Evolutionary conservation across 2,113 vertebrate species (phyloP).

Genomic region (Ciconia stormi): DNA sequence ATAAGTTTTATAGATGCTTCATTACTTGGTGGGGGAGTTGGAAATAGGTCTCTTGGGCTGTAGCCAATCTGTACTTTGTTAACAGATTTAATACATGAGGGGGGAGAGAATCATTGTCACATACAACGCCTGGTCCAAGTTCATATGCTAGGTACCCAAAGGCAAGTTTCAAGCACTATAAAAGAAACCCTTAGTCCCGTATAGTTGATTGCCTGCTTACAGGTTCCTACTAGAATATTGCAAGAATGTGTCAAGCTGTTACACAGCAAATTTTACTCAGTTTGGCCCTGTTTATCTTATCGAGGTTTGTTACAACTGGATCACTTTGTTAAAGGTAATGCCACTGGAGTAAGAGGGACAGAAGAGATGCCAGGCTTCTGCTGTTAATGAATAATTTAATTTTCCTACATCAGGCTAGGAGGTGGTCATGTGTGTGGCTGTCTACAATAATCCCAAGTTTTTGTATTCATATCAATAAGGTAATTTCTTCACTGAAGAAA

Average conservation of each 20-base stretch:
- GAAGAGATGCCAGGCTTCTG: background rate
- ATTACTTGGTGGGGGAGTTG: background rate
- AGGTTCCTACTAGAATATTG: background rate
- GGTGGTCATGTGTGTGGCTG: background rate
- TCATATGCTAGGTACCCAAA: background rate
- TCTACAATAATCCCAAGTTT: background rate
- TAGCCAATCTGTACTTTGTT: background rate
- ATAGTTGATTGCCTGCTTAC: background rate
- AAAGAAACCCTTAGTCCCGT: background rate
- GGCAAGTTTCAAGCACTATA: background rate
- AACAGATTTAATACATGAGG: background rate
- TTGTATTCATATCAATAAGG: background rate
- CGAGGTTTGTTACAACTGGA: background rate
- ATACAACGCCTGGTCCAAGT: background rate
- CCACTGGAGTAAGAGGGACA: background rate
- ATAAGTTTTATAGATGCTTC: background rate
- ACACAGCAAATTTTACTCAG: background rate
- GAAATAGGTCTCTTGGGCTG: background rate
- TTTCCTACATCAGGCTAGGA: background rate
- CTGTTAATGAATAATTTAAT: background rate
- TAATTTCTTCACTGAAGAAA: background rate
- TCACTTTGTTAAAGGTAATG: background rate
- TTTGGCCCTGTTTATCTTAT: rapidly evolving
- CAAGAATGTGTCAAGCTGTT: background rate
- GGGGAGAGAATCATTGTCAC: background rate